Percentiles rank a stretch among this genome's conserved stretches.
These are phyloP conservation scores for Boleophthalmus pectinirostris DNA, from an alignment of 2,113 vertebrate genomes.

Conservation along the genomic window DNA sequence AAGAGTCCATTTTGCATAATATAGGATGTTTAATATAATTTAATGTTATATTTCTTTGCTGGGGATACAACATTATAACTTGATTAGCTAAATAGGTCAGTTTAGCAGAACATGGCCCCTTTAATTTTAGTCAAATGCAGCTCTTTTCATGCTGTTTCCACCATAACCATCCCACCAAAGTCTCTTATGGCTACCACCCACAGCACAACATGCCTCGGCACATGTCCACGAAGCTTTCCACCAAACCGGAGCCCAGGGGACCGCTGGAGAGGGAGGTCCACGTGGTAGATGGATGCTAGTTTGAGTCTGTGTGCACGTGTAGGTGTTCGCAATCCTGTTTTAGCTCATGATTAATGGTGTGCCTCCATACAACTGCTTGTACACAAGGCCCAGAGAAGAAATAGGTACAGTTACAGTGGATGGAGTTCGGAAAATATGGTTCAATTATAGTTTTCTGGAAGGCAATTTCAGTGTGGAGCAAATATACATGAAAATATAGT, in stretches of 20 bases:
- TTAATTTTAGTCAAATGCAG: neutral
- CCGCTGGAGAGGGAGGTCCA: constrained; percentile 21
- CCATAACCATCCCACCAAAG: constrained; percentile 14
- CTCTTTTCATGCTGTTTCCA: neutral
- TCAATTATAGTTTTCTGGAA: neutral
- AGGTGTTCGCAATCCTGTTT: constrained; percentile 43
- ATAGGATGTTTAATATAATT: no score
- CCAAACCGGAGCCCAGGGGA: constrained; percentile 54
- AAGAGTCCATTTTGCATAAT: no score
- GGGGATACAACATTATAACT: no score
- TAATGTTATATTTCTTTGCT: no score
- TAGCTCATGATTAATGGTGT: constrained; percentile 42
- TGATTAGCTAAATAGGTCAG: no score
- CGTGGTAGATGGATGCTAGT: constrained; percentile 21
- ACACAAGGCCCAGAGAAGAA: constrained; percentile 4
- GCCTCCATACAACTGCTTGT: constrained; percentile 24
- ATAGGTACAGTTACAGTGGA: neutral
- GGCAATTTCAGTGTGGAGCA: neutral
- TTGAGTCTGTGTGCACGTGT: constrained; percentile 22
- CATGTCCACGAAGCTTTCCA: constrained; percentile 38
- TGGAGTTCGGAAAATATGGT: neutral
- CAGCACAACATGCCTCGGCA: constrained; percentile 30
- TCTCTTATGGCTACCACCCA: constrained; percentile 33
- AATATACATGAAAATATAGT: neutral
- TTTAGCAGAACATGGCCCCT: neutral